Conservation (phyloP, 2,113 vertebrate species). For the Colistium nudipinnis region DNA sequence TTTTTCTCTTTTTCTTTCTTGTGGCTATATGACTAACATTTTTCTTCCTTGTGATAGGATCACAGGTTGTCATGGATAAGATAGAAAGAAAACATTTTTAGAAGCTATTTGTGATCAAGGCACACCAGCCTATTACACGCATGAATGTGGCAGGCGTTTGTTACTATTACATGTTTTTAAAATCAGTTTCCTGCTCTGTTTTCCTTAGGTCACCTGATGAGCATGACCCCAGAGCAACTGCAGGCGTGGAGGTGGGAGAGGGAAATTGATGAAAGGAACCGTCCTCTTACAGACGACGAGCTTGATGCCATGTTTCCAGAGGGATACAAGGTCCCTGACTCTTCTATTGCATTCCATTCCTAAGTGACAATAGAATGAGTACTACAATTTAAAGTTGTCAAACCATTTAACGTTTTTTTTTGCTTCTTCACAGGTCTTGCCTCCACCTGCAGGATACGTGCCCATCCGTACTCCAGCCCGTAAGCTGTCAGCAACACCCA, state of each 20-base stretch:
- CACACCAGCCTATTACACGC: too few relatives aligned
- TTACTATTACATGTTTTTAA: not conserved
- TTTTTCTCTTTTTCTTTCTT: not conserved
- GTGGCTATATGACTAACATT: not conserved
- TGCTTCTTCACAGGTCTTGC: conserved; percentile 85
- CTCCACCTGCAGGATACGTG: conserved; percentile 96
- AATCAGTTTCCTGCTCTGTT: not conserved
- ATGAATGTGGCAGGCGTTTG: too few relatives aligned
- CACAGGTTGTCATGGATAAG: too few relatives aligned
- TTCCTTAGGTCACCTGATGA: conserved; percentile 94
- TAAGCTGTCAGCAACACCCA: conserved; percentile 96
- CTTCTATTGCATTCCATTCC: not conserved
- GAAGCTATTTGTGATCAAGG: too few relatives aligned
- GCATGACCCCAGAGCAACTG: conserved; percentile 98
- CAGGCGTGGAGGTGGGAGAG: conserved; percentile 99
- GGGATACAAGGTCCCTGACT: conserved; percentile 91
- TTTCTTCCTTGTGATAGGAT: too few relatives aligned
- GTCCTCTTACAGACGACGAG: conserved; percentile 96
- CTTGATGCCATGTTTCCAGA: conserved; percentile 99
- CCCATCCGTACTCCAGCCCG: conserved; percentile 97
- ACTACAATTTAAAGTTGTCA: not conserved
- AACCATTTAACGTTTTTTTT: not conserved
- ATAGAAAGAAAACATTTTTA: too few relatives aligned
- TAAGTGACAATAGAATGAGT: not conserved
- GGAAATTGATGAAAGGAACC: conserved; percentile 97